Conservation (phyloP, 2,113 vertebrate species). For the Micronisus gabar region DNA sequence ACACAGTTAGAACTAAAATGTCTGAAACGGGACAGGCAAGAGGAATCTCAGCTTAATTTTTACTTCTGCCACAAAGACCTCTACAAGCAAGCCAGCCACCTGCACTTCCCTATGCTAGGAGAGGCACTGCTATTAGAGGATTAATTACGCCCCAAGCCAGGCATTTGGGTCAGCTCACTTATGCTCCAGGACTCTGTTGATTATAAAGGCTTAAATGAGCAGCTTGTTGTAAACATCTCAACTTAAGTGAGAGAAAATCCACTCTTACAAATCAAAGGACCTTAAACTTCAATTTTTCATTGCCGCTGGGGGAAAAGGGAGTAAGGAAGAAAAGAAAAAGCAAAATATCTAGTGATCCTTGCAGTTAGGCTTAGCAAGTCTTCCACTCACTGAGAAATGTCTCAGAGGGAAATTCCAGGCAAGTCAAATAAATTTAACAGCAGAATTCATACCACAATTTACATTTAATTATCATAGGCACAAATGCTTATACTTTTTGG, state of each 20-base stretch:
- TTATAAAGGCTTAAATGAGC: background rate
- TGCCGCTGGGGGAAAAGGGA: background rate
- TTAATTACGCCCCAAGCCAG: background rate
- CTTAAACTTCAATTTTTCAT: background rate
- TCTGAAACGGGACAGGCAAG: background rate
- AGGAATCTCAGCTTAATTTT: background rate
- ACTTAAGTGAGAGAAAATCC: background rate
- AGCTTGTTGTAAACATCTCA: background rate
- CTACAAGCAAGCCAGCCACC: background rate
- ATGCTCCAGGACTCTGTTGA: background rate
- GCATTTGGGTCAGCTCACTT: background rate
- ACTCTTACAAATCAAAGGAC: background rate
- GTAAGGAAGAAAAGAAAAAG: background rate
- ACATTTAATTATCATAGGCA: background rate
- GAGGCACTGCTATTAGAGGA: background rate
- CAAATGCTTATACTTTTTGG: background rate
- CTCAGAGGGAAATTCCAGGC: background rate
- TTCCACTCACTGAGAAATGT: background rate
- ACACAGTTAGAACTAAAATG: background rate
- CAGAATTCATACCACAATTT: background rate
- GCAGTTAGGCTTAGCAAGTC: background rate
- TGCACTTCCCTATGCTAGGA: background rate
- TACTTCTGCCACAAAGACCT: background rate
- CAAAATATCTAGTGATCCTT: background rate
- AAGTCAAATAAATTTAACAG: slow-evolving; percentile 5